Conservation (phyloP, 2,888 invertebrate genomes). For the Metellina segmentata region DNA sequence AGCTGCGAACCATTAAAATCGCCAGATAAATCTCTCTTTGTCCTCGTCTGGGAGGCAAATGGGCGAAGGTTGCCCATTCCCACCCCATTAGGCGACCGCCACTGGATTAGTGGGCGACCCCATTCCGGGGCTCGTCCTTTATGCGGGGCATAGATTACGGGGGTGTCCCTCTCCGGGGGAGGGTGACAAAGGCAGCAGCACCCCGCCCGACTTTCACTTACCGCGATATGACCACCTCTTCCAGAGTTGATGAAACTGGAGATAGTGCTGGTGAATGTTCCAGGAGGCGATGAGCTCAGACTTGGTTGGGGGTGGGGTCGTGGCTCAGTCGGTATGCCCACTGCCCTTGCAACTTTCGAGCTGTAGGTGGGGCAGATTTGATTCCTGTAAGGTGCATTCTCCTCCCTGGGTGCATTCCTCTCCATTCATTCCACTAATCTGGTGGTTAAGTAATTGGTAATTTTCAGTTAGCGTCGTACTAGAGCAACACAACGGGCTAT, state of each 20-base stretch:
- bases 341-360: no score
- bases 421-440: no score
- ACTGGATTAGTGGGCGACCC: constrained; percentile 36
- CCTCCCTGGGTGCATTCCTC: no score
- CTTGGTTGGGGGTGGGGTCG: no score
- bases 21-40: background rate
- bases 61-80: background rate
- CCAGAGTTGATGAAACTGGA: background rate
- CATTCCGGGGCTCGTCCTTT: constrained; percentile 54
- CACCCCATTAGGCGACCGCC: background rate
- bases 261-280: no score
- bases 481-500: no score
- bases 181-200: constrained; percentile 18
- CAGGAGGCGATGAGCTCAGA: background rate
- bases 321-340: background rate
- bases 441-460: no score
- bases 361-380: no score
- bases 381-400: no score
- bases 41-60: background rate
- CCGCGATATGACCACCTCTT: background rate
- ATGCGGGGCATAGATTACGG: constrained; percentile 16
- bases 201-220: background rate
- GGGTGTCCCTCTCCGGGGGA: background rate
- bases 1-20: background rate
- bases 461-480: no score